Percentiles rank a stretch among this genome's conserved stretches.
Conservation (phyloP, 2,797 vertebrate species). For the Tarsius wallacei region DNA sequence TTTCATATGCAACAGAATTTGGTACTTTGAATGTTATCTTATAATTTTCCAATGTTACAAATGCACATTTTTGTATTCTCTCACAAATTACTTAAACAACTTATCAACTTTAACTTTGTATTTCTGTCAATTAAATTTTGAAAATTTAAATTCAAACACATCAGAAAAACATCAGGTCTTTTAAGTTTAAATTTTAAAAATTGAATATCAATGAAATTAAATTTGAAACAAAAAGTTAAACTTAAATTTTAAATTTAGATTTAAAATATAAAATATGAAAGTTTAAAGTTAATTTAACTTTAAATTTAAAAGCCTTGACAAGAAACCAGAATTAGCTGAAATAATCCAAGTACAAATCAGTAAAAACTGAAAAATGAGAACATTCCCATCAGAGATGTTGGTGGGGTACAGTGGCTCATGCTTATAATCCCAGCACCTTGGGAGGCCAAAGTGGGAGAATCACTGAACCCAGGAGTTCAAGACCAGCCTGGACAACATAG, state of each 20-base stretch:
- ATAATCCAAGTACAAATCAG: neutral
- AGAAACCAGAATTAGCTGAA: neutral
- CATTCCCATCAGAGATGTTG: neutral
- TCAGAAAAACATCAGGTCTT: neutral
- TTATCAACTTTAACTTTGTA: neutral
- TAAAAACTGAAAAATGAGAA: neutral
- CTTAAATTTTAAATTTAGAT: neutral
- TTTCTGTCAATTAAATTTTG: neutral
- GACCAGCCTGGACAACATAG: no score
- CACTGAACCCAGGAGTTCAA: no score
- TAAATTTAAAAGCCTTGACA: neutral
- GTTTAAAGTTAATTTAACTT: neutral
- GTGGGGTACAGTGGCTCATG: no score
- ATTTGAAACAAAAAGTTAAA: neutral
- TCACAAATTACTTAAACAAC: neutral
- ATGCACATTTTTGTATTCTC: neutral
- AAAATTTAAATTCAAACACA: neutral
- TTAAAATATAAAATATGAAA: neutral
- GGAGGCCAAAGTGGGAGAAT: no score
- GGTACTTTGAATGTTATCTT: neutral
- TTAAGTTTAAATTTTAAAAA: neutral
- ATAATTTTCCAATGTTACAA: neutral
- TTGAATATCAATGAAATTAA: neutral
- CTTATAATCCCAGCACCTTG: no score
- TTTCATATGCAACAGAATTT: neutral